Evolutionary conservation across 2,797 vertebrate species (phyloP), one percentile per base, ranked within the genome.

Genomic region (Decapterus maruadsi): DNA sequence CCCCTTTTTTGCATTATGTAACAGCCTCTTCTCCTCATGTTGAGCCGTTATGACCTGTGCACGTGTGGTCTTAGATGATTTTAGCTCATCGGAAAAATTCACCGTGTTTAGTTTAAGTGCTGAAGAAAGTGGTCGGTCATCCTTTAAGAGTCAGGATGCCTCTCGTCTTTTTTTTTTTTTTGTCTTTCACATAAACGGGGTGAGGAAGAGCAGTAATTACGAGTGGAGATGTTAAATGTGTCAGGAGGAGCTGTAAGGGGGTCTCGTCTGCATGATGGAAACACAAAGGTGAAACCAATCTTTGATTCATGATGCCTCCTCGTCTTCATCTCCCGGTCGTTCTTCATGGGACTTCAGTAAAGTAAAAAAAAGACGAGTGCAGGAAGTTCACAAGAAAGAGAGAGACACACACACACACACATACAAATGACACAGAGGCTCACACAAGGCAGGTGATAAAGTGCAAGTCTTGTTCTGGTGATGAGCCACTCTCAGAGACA

Each of bases 361-460:
- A 51, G 4, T 4, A 69, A 59, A 55, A 66, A 66, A 75, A 29
- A 42, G 16, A 67, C 8, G 56, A 75, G 17, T 68, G 43, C 54
- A 50, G 17, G 34, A 57, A 80, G 58, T 72, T 55, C 1, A 64
- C 34, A 84, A 66, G 54, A 81, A 72, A 55, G 77, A 22, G 75
- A 40, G 46, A 50, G 45, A 16, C 22, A 62, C 42, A 60, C 43
- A 11, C 26, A 67, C 29, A 45, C 56, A 46, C 16, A 46, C 45
- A 46, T 13, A 67, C 42, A 55, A 2, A 3, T 9, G 0, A 54
- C 72, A 48, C 26, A 1, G 53, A n/a, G 50, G 69, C 66, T 75
- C 53, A 59, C 2, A 31, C 59, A 68, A 64, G 74, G 82, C 50
- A 72, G 76, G 77, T 72, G 68, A 87, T 86, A 75, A 87, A 80